Percentiles rank a stretch among this genome's conserved stretches.
phyloP scores from a whole-genome alignment of 2,113 vertebrate genomes.

The Siphamia tubifer region DNA sequence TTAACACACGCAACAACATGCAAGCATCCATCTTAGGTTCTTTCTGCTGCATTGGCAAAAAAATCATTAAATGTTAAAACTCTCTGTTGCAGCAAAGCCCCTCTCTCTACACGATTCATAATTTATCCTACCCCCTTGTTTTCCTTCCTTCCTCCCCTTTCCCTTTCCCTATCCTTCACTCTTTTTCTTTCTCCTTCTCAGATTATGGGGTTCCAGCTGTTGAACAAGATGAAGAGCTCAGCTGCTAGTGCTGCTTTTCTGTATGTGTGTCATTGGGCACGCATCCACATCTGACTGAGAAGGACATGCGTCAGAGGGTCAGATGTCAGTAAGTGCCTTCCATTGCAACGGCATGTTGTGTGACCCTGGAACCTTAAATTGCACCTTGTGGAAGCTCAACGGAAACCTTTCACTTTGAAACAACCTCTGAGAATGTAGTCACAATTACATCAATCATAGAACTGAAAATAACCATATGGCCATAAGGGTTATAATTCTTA shows the following conservation, averaged over 20 bases:
- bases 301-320: slow-evolving; percentile 24
- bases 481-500: slow-evolving; percentile 18
- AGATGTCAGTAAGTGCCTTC: slow-evolving; percentile 33
- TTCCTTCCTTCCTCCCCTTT: slow-evolving; percentile 1
- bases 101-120: slow-evolving; percentile 69
- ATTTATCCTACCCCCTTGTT: slow-evolving; percentile 62
- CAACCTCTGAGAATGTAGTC: slow-evolving; percentile 24
- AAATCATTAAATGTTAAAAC: slow-evolving; percentile 83
- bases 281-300: not conserved
- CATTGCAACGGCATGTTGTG: slow-evolving; percentile 11
- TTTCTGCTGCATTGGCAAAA: slow-evolving; percentile 64
- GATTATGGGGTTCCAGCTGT: slow-evolving; percentile 37
- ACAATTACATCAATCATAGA: not conserved
- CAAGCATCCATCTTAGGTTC: slow-evolving; percentile 59
- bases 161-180: not conserved
- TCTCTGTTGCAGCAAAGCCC: slow-evolving; percentile 76
- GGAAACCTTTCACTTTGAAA: slow-evolving; percentile 25
- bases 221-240: slow-evolving; percentile 28
- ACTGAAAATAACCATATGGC: not conserved
- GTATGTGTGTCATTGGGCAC: not conserved
- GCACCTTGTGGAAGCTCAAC: not conserved
- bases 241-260: slow-evolving; percentile 8
- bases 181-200: not conserved
- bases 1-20: slow-evolving; percentile 48
- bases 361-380: not conserved